Evolutionary conservation across 2,797 vertebrate species (phyloP), one percentile per base, ranked within the genome.

Genomic region (Tympanoctomys barrerae): DNA sequence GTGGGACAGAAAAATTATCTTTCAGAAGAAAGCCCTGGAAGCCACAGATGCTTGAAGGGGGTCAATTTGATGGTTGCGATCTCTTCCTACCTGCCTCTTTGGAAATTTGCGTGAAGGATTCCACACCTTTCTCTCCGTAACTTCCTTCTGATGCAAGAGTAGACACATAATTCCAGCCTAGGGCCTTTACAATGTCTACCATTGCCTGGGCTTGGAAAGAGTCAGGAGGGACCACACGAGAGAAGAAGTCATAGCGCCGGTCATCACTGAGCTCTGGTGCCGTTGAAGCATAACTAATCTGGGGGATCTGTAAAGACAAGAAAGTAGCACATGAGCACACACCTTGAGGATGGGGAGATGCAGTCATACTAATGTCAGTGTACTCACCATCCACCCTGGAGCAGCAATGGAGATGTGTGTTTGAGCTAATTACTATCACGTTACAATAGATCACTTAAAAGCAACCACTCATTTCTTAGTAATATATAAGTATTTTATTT

Each of bases 201-300:
- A 99, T 99, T 94, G 99, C 99, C 98, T 99, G 99, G 82, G 99
- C 99, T 99, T 99, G 99, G 98, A 99, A 99, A n/a, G 99, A 99
- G 98, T 99, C 99, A 0, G 99, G 99, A 66, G 99, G 99, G 94
- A 99, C 99, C 98, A 99, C 99, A 0, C 99, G 99, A 3, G 99
- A 99, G 99, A 99, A 99, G 99, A 99, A 99, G 98, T 99, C 99
- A 64, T 99, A 99, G 93, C 99, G 99, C 31, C 99, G 98, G 98
- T 99, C 99, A 57, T 99, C 99, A 54, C 99, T 99, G 98, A 99
- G 96, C 98, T 99, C 99, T 0, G 99, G 99, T 86, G 99, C 99
- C 1, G 99, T 99, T 92, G 99, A 99, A 28, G 99, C 99, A 52
- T 99, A 99, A 98, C 99, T 99, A 98, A 99, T 99, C 98, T 99